phyloP scores from a whole-genome alignment of 1,140 invertebrate genomes.

The Coelopa frigida region DNA sequence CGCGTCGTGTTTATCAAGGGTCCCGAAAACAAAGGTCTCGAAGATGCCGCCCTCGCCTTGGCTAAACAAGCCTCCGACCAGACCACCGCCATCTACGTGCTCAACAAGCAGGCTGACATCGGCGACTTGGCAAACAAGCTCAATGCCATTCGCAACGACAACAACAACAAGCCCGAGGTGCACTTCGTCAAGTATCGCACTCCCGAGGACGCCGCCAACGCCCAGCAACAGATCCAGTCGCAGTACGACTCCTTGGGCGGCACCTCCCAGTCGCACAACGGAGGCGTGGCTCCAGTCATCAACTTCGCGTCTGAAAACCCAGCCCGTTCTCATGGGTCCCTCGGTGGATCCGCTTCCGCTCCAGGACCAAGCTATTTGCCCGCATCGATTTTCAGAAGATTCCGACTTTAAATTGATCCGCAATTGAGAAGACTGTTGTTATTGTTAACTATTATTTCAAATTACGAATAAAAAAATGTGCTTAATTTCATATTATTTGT shows the following conservation, averaged over 20 bases:
- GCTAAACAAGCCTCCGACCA: slow-evolving; percentile 33
- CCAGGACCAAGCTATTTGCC: slow-evolving; percentile 35
- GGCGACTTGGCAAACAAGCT: slow-evolving; percentile 29
- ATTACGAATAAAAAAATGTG: background rate
- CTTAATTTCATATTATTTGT: background rate
- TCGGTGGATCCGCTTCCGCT: slow-evolving; percentile 7
- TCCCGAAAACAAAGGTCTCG: slow-evolving; percentile 32
- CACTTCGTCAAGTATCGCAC: slow-evolving; percentile 39
- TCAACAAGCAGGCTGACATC: slow-evolving; percentile 35
- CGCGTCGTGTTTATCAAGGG: slow-evolving; percentile 38
- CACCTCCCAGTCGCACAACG: slow-evolving; percentile 20
- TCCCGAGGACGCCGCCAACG: slow-evolving; percentile 35
- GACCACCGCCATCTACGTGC: slow-evolving; percentile 34
- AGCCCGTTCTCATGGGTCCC: slow-evolving; percentile 6
- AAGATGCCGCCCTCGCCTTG: slow-evolving; percentile 28
- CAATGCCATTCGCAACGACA: slow-evolving; percentile 21
- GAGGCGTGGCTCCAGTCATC: slow-evolving; percentile 26
- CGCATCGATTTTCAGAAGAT: slow-evolving; percentile 28
- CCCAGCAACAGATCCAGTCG: slow-evolving; percentile 28
- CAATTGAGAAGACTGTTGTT: background rate
- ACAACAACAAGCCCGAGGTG: slow-evolving; percentile 32
- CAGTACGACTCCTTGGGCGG: slow-evolving; percentile 32
- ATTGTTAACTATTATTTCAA: background rate
- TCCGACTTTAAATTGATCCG: too few species aligned
- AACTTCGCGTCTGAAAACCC: slow-evolving; percentile 34